Evolutionary conservation across 2,113 vertebrate genomes (phyloP), one percentile per base, ranked within the genome.

Genomic region (Clupea harengus): DNA sequence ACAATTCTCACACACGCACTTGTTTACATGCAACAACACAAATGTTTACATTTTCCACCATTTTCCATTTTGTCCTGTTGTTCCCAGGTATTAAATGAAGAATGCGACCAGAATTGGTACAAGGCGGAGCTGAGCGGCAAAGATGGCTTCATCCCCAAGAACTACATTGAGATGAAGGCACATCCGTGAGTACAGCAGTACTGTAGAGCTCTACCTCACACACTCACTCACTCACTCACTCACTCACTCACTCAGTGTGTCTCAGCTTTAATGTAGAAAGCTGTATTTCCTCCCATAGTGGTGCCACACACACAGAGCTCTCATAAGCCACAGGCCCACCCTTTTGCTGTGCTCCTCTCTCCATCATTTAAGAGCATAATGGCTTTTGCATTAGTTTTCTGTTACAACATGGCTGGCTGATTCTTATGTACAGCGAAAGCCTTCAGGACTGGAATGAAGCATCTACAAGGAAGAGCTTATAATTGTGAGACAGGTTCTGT

Each of bases 141-240:
- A 93, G 98, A 99, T 0, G 98, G 98, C 92, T 99, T 99, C 94
- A 99, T 99, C 89, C 98, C 98, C 90, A 99, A 99, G 96, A 99
- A 99, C 91, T 99, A 99, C 94, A 99, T 99, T 92, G 97, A 99
- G 95, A 99, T 99, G 98, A 99, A 98, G 92, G 96, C 98, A 81
- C 98, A 99, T 92, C 97, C 96, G 98, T 99, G 95, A 99, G 98
- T 60, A 60, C 54, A 22, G 20, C 3, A 60, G 20, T 18, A 22
- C 20, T 20, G 3, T 22, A 7, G 98, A 93, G 85, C 39, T 4
- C 4, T 0, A 22, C 22, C 47, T 32, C 28, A 46, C 57, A 46
- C 83, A 1, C 39, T 1, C 39, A 39, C 39, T 39, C 39, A 39
- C 39, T 1, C 39, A 39, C 39, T 1, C 39, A 39, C 39, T 1